Conservation (phyloP, 1,140 invertebrate species). For the Nomia melanderi region DNA sequence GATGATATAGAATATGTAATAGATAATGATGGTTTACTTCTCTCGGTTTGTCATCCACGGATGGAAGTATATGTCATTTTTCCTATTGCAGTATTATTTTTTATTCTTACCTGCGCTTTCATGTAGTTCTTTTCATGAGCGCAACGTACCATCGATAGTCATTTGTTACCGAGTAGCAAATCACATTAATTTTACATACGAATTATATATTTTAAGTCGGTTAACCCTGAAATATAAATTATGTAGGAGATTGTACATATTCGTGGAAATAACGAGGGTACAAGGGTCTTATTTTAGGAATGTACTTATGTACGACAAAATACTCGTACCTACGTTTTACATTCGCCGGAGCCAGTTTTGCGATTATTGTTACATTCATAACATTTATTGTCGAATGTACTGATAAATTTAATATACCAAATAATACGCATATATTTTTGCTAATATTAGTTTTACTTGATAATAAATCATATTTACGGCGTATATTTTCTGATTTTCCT, state of each 20-base stretch:
- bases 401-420: no score
- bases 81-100: slow-evolving; percentile 87
- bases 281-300: background rate
- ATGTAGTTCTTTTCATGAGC: slow-evolving; percentile 58
- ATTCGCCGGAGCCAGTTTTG: no score
- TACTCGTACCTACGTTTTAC: no score
- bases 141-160: background rate
- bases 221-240: no score
- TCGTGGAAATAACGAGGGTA: background rate
- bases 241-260: background rate
- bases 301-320: no score
- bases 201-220: no score
- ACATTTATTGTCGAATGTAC: no score
- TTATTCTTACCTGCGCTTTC: slow-evolving; percentile 90
- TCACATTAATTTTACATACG: background rate
- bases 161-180: background rate
- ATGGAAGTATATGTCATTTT: slow-evolving; percentile 90
- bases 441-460: no score
- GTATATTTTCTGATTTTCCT: no score
- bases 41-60: slow-evolving; percentile 88
- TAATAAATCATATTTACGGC: no score
- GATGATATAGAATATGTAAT: slow-evolving; percentile 87
- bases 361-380: no score
- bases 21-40: slow-evolving; percentile 85
- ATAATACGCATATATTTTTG: no score